These are phyloP conservation scores for Aurelia coerulea DNA, from an alignment of 30 jellyfish, hydroid and myxozoan species.

Conservation along the genomic window DNA sequence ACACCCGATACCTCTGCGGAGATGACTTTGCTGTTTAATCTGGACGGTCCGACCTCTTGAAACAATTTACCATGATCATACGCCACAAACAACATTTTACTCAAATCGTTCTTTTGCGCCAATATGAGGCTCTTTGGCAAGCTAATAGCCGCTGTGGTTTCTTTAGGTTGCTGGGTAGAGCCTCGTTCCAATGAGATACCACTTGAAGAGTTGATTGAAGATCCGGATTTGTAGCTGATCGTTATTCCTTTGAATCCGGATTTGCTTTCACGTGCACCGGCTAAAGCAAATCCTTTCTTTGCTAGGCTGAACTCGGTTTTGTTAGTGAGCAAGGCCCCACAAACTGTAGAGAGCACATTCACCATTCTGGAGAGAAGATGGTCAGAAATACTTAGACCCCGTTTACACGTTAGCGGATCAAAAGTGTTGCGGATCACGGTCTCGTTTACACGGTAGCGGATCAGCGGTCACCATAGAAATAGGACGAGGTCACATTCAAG, in stretches of 20 bases:
- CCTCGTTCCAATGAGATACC: conserved; percentile 27
- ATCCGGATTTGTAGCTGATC: conserved; percentile 38
- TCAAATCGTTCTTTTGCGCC: conserved; percentile 6
- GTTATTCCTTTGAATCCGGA: conserved; percentile 44
- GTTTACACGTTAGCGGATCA: too few relatives aligned
- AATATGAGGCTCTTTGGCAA: conserved; percentile 35
- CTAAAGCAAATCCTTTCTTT: conserved; percentile 63
- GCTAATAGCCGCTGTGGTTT: conserved; percentile 21
- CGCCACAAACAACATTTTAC: conserved; percentile 35
- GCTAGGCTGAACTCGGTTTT: conserved; percentile 21
- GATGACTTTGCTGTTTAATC: conserved; percentile 53
- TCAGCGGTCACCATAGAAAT: too few relatives aligned
- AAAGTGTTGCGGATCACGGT: too few relatives aligned
- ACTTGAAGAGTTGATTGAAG: neutral
- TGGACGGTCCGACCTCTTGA: conserved; percentile 38
- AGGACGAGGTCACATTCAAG: too few relatives aligned
- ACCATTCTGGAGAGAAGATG: conserved; percentile 37
- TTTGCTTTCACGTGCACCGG: conserved; percentile 39
- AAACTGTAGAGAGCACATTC: conserved; percentile 36
- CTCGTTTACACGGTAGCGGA: too few relatives aligned
- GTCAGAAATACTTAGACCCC: too few relatives aligned
- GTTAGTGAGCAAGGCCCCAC: conserved; percentile 49
- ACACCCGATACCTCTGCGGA: conserved; percentile 49
- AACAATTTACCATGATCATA: conserved; percentile 58
- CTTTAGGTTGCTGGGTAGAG: neutral